These are phyloP conservation scores for Calameuta pallipes DNA, from an alignment of 2,888 invertebrate species.

Conservation along the genomic window DNA sequence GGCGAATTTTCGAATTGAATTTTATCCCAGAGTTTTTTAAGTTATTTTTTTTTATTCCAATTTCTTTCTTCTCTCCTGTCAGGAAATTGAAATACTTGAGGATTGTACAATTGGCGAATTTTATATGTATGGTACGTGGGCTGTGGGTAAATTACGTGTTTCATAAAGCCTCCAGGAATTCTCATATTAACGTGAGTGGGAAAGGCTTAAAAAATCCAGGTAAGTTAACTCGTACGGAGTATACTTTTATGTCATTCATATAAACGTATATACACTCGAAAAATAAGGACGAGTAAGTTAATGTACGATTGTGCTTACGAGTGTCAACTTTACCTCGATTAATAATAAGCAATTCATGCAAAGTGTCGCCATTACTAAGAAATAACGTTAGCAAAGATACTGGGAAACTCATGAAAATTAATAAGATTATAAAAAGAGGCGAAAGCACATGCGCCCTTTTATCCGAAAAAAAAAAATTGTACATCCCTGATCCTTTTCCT, in stretches of 20 bases:
- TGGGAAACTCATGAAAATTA: not conserved
- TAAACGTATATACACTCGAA: not conserved
- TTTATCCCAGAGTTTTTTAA: too few relatives aligned
- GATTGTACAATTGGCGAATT: not conserved
- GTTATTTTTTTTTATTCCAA: not conserved
- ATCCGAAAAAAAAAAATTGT: too few relatives aligned
- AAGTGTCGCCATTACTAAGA: not conserved
- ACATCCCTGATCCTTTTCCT: not conserved
- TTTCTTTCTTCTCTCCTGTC: not conserved
- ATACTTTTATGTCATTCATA: not conserved
- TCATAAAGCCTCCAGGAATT: not conserved
- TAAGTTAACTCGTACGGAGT: not conserved
- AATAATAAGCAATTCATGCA: not conserved
- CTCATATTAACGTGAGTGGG: not conserved
- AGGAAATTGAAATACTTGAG: not conserved
- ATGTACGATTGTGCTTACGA: not conserved
- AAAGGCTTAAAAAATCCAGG: not conserved
- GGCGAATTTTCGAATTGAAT: not conserved
- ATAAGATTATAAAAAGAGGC: not conserved
- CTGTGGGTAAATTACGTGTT: not conserved
- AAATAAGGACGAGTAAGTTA: not conserved
- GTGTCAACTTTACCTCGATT: not conserved
- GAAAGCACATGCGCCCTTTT: not conserved
- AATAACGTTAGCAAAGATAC: not conserved
- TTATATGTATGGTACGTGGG: not conserved